Base-by-base conservation (phyloP, 1,140 invertebrate genomes). In the Heliconius congener region DNA sequence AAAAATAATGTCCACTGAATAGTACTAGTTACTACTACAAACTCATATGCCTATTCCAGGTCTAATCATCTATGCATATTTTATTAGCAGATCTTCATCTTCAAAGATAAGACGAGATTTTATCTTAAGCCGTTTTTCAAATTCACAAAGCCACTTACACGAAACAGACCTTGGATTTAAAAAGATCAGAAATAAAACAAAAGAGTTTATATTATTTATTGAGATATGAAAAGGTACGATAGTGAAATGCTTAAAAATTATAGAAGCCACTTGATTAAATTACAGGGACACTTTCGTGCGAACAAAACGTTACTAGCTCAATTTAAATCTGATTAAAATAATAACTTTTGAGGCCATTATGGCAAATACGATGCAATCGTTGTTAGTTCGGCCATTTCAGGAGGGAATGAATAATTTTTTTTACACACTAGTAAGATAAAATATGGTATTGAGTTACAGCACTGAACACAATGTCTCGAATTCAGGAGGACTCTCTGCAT, bases 61-160 rank as follows among this genome's bases (percentile, higher is more conserved):
- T 27, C 11, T 66, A 66, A 66, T 66, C 60, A 66, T 66, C 23
- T 66, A 66, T 66, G 60, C 60, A 66, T 66, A 66, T 66, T 66
- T 66, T 66, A 66, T 27, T 66, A 66, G 23, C 27, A 30, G 60
- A 30, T 66, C 60, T 66, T 66, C 11, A 16, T 66, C 60, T 66
- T 66, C 60, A 66, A 30, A 66, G 60, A 66, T 30, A 30, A 66
- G 60, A 66, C 60, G 27, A 30, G 60, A 66, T 66, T 66, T 16
- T 66, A 66, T 66, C 60, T 66, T 30, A 66, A 66, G 23, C 60
- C 23, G 60, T 66, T 66, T 66, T 66, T 66, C 60, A 66, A 66
- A 66, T 66, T 30, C 60, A 66, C 60, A 66, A 30, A 66, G 60
- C 60, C 60, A 66, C 60, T 66, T 66, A 30, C 11, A 66, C 27